Base-by-base conservation (phyloP, 1,140 invertebrate species). In the Agrypnia vestita region DNA sequence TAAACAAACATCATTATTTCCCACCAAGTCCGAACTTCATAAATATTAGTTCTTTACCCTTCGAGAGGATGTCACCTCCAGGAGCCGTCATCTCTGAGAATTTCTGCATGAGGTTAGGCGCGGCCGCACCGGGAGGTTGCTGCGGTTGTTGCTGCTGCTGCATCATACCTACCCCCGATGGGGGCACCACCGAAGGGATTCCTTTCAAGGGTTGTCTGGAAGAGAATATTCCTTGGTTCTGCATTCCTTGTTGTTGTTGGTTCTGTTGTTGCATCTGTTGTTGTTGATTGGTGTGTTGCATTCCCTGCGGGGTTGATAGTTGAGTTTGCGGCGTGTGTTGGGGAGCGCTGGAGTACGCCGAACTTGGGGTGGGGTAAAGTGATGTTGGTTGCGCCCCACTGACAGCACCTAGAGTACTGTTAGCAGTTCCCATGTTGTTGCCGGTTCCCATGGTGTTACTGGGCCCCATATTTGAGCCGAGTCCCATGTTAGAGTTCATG, bases 21-120 rank as follows among this genome's bases (percentile, higher is more conserved):
- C 92, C 92, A 84, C 94, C 95, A 81, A 96, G 90, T 69, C 95
- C 95, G 86, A 97, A 97, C 90, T 96, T 96, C 92, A 96, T 96
- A 88, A 97, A 97, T 85, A 96, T 96, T 49, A 95, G 91, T 89
- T 96, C 96, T 89, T 97, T 96, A 82, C 95, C 96, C 89, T 97
- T 97, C 83, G 95, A 96, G 49, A 96, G 90, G 77, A 96, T 95
- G 84, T 96, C 95, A 71, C 94, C 94, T 64, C 94, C 94, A 79
- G 94, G 94, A 53, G 94, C 94, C 19, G 94, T 94, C 88, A 96
- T 95, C 85, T 96, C 95, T 75, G 93, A 92, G 84, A 95, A 92
- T 85, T 95, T 95, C 85, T 95, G 94, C 94, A 95, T 95, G 61
- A 95, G 90, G 87, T 95, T 95, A 15, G 93, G 93, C 8, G 92